Percentiles rank a stretch among this genome's conserved stretches.
These are phyloP conservation scores for Platyura marginata DNA, from an alignment of 1,140 invertebrate species.

Conservation along the genomic window DNA sequence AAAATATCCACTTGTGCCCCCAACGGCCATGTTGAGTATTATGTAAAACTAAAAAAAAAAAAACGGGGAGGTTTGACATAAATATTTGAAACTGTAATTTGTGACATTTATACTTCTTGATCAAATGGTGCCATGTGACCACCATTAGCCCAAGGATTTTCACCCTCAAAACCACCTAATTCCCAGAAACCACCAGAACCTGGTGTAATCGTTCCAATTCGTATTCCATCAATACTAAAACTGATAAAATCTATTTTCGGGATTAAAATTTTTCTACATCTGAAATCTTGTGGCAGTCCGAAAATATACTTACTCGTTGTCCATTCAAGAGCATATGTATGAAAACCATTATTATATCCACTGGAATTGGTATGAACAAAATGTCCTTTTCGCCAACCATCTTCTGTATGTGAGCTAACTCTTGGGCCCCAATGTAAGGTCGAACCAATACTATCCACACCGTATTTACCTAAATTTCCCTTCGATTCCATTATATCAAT, in stretches of 20 bases:
- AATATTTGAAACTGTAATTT: no score
- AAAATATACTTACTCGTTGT: no score
- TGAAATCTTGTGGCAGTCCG: no score
- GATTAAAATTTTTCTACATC: no score
- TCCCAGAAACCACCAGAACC: slow-evolving; percentile 27
- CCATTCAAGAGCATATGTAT: slow-evolving; percentile 31
- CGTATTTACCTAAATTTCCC: slow-evolving; percentile 39
- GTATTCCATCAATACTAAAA: slow-evolving; percentile 27
- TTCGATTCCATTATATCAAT: slow-evolving; percentile 29
- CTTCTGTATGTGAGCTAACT: slow-evolving; percentile 33
- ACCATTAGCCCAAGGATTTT: slow-evolving; percentile 27
- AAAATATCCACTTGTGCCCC: slow-evolving; percentile 30
- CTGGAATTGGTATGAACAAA: slow-evolving; percentile 10
- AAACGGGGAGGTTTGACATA: no score
- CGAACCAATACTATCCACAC: slow-evolving; percentile 31
- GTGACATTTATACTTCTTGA: no score
- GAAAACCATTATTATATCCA: slow-evolving; percentile 28
- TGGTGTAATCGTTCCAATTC: slow-evolving; percentile 18
- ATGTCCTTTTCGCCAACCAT: slow-evolving; percentile 24
- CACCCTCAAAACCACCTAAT: slow-evolving; percentile 18
- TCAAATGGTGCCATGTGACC: slow-evolving; percentile 30
- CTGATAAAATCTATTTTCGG: slow-evolving; percentile 22
- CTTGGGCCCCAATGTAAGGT: slow-evolving; percentile 39
- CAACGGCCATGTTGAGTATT: slow-evolving; percentile 29
- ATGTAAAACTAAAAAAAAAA: no score